Conservation (phyloP, 2,888 invertebrate species). For the Drosophila greeni region DNA sequence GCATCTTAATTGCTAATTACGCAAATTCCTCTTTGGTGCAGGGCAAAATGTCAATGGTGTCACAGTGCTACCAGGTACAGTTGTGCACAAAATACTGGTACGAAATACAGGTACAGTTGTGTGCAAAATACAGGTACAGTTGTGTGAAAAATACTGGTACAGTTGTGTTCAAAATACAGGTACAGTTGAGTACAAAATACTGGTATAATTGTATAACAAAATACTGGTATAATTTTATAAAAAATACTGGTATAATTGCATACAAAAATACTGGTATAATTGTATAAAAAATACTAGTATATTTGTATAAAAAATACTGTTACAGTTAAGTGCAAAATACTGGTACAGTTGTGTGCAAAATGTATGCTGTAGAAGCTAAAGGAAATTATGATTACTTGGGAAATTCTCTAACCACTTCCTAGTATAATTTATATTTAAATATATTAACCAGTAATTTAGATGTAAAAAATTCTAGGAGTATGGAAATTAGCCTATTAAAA, state of each 20-base stretch:
- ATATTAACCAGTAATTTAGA: no score
- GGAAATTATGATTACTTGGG: background rate
- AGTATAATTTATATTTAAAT: no score
- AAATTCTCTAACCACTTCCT: background rate
- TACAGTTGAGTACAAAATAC: background rate
- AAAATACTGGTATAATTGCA: no score
- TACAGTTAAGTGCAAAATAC: background rate
- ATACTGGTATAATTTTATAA: background rate
- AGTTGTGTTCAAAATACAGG: background rate
- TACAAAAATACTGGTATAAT: background rate
- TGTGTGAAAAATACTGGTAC: background rate
- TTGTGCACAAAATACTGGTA: no score
- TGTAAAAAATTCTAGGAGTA: no score
- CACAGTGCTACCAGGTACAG: conserved; percentile 11
- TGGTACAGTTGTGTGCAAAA: background rate
- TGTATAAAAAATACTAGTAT: background rate
- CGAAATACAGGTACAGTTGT: background rate
- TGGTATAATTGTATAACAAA: no score
- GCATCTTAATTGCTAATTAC: conserved; percentile 43
- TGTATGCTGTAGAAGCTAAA: background rate
- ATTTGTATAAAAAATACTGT: conserved; percentile 1
- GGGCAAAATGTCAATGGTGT: conserved; percentile 21
- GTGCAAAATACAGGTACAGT: no score
- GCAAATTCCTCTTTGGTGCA: conserved; percentile 33
- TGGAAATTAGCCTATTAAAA: no score